Base-by-base conservation (phyloP, 2,797 vertebrate genomes). In the Lycodopsis pacificus region DNA sequence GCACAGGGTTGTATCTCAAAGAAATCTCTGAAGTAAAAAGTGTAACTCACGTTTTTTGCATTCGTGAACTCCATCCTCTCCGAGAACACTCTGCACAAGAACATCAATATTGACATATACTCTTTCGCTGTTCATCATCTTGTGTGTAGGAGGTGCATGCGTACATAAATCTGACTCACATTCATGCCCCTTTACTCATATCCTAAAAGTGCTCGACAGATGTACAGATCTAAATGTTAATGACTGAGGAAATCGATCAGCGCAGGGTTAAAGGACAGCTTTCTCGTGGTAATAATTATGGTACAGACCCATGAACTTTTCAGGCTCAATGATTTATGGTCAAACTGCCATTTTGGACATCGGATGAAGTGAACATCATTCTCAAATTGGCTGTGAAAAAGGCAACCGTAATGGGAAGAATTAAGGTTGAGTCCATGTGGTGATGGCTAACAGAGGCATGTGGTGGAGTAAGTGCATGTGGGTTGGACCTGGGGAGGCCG, bases 341-440 rank as follows among this genome's bases (percentile, higher is more conserved):
- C 68, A 82, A 73, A 71, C n/a, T 72, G 20, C 61, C 49, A 32
- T 81, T 84, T 82, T 75, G 73, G 51, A 76, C 22, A 71, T 68
- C 2, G 7, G 73, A 62, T 65, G 65, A 74, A 71, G 65, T 65
- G 72, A 86, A 76, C 71, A 56, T 78, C 44, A 46, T 83, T 83
- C 65, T 82, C 70, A 84, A 90, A 89, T 83, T 13, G 63, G 77
- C 81, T 81, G 75, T 85, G 40, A 71, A 89, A 85, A 86, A 77
- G 53, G 73, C 59, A 71, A 76, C 71, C 40, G 65, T 84, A 83
- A 89, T 86, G 53, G 76, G 65, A 76, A 63, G 76, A 74, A 84
- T 90, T 82, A 63, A 32, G 17, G 70, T 74, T 25, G 17, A n/a
- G 54, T 87, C 86, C 86, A 83, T 70, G 81, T 80, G 79, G 87